These are phyloP conservation scores for Cladorhizidae sp. DNA, from an alignment of 37 sponge, comb jelly and placozoan genomes.

Conservation along the genomic window DNA sequence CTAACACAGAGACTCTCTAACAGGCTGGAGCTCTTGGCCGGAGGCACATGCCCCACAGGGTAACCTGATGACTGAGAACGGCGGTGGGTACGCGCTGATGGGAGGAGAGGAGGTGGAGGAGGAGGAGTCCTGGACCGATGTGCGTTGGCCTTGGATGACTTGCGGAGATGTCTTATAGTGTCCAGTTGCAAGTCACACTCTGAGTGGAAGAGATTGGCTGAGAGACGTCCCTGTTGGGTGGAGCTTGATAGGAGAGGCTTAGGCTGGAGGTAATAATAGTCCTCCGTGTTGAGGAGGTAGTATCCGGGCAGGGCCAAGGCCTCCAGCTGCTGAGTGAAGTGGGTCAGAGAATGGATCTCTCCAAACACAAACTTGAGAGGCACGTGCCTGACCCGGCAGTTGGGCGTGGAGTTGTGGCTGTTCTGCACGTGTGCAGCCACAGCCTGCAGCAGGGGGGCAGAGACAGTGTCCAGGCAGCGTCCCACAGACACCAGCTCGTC, in stretches of 20 bases:
- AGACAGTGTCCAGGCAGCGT: conserved; percentile 2
- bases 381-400: conserved; percentile 24
- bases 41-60: conserved; percentile 1
- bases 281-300: conserved; percentile 9
- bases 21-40: not conserved
- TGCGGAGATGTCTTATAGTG: not conserved
- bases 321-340: conserved; percentile 53
- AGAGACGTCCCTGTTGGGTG: not conserved
- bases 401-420: not conserved
- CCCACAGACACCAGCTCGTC: conserved; percentile 59
- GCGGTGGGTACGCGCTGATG: conserved; percentile 14
- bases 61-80: conserved; percentile 26
- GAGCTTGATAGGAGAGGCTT: conserved; percentile 9
- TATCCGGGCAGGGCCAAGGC: conserved; percentile 10
- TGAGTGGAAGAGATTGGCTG: not conserved
- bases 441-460: conserved; percentile 32
- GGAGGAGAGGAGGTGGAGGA: not conserved
- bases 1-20: not conserved
- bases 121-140: conserved; percentile 32
- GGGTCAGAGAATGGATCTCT: conserved; percentile 37
- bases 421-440: conserved; percentile 55
- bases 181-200: not conserved
- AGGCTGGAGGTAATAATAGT: conserved; percentile 40
- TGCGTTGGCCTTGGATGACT: not conserved
- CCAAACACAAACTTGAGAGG: conserved; percentile 72